Evolutionary conservation across 2,113 vertebrate genomes (phyloP).

Genomic region (Chionodraco myersi): DNA sequence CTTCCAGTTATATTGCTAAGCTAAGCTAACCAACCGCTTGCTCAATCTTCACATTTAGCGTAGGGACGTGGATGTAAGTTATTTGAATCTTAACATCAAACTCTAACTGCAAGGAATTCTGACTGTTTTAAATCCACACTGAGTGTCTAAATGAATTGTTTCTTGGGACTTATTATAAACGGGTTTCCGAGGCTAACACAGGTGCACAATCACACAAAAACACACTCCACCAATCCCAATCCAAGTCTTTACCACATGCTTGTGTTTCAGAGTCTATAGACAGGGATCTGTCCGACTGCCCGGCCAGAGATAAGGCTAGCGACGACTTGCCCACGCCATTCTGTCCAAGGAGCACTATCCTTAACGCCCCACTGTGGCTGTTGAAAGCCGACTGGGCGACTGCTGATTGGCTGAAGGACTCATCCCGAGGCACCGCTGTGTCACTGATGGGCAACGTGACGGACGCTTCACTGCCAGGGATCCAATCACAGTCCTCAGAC

Average conservation of each 20-base stretch:
- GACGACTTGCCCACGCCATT: constrained; percentile 91
- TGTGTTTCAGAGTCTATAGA: constrained; percentile 79
- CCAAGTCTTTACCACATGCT: constrained; percentile 77
- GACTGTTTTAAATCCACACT: background rate
- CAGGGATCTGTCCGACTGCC: constrained; percentile 82
- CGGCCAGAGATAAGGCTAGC: constrained; percentile 88
- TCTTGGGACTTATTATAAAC: background rate
- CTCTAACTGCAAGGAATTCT: background rate
- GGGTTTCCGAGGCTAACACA: background rate
- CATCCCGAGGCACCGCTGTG: constrained; percentile 70
- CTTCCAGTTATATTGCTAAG: background rate
- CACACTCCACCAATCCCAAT: constrained; percentile 14
- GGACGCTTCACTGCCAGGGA: constrained; percentile 73
- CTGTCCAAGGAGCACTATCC: constrained; percentile 88
- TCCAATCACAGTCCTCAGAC: constrained; percentile 83
- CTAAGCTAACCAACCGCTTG: background rate
- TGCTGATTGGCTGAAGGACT: constrained; percentile 63
- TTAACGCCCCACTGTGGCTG: constrained; percentile 76
- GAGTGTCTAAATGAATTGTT: background rate
- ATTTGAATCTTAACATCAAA: background rate
- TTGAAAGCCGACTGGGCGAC: constrained; percentile 63
- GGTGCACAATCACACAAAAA: constrained; percentile 22
- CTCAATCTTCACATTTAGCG: background rate
- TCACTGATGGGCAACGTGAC: constrained; percentile 75
- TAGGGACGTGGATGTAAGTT: background rate